Base-by-base conservation (phyloP, 2,888 invertebrate species). In the Ophion ellenae region DNA sequence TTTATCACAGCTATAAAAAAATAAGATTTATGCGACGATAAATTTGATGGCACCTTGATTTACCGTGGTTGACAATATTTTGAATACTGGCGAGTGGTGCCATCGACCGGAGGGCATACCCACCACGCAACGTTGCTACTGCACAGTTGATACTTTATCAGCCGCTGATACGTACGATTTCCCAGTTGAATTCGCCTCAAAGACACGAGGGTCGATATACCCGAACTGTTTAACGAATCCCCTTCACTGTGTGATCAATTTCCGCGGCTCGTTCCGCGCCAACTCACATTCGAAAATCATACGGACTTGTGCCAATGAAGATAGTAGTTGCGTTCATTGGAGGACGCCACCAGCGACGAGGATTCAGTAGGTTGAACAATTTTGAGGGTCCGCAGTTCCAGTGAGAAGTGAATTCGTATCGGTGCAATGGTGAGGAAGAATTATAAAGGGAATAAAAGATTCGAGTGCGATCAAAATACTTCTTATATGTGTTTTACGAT, bases 141-240 rank as follows among this genome's bases (percentile, higher is more conserved):
- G 14, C 14, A 11, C 67, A 24, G 57, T 77, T 5, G 77, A 40
- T 77, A 57, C 14, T 3, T 76, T 36, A 76, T 57, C 66, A 6
- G 4, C 76, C 1, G 57, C 9, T 67, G 76, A 32, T 53, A 66
- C 32, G 20, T 32, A 20, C 14, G 24, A n/a, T 75, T 67, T 24
- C 36, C 7, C 1, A 67, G 2, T 17, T 45, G 10, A 59, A 40
- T 24, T 74, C 11, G 20, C 2, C 17, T 2, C 2, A 4, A 17
- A 36, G 11, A 17, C 36, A 14, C 20, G 32, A 57, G 7, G n/a
- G 57, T 70, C 70, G 28, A 53, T 66, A 17, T 24, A 20, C 4
- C 32, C 14, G n/a, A 10, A 17, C 45, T 20, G 10, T 67, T 36
- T 2, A 47, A 14, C 53, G 17, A 5, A 53, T 3, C 53, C 53